A percentile compares a stretch with the other conserved stretches of the same genome.
phyloP scores from a whole-genome alignment of 2,888 invertebrate species.

The Microctonus aethiopoides region DNA sequence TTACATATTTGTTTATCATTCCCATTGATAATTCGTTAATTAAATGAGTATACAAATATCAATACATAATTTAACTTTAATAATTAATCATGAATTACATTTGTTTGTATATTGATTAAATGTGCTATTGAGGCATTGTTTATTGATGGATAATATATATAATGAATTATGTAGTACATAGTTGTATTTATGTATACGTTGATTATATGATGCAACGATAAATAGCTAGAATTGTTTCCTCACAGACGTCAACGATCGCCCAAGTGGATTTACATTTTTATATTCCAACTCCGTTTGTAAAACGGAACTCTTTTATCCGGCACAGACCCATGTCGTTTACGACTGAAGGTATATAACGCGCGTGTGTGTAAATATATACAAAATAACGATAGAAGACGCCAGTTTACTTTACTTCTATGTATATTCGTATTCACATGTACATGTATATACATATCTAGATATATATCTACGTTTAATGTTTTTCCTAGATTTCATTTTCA shows the following conservation, averaged over 20 bases:
- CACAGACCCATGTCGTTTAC: slow-evolving; percentile 13
- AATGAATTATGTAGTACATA: no score
- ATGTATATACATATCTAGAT: neutral
- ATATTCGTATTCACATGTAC: no score
- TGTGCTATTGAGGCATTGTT: no score
- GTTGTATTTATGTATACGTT: neutral
- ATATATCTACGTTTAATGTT: slow-evolving; percentile 15
- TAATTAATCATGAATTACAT: no score
- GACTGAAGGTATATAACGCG: slow-evolving; percentile 1
- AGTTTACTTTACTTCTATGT: neutral
- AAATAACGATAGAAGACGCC: slow-evolving; percentile 10
- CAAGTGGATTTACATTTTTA: slow-evolving; percentile 41
- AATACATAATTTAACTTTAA: no score
- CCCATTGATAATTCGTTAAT: no score
- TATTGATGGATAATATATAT: no score
- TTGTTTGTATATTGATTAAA: no score
- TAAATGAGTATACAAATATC: no score
- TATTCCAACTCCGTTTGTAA: slow-evolving; percentile 36
- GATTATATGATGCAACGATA: slow-evolving; percentile 37
- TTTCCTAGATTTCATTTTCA: slow-evolving; percentile 35
- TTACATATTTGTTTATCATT: no score
- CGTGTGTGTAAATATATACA: slow-evolving; percentile 1
- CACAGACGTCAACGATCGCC: slow-evolving; percentile 14
- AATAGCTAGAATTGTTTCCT: slow-evolving; percentile 40
- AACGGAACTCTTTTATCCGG: slow-evolving; percentile 35